These are phyloP conservation scores for Steinernema feltiae DNA, from an alignment of 1,140 invertebrate genomes.

Conservation along the genomic window DNA sequence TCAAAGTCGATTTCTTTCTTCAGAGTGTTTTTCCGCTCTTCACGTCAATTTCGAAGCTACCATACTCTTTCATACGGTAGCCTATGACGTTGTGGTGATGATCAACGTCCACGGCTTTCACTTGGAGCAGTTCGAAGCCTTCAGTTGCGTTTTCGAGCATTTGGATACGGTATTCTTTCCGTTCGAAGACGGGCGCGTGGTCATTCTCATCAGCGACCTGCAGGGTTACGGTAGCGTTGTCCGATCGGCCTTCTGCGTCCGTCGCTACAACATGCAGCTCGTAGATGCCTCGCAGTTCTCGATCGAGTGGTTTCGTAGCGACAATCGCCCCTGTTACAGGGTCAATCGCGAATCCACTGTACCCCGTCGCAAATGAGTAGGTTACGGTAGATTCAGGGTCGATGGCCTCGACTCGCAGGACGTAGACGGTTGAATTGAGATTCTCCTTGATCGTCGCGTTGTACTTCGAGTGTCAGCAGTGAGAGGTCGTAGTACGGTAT, in stretches of 20 bases:
- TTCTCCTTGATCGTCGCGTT: conserved; percentile 79
- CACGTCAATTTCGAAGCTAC: conserved; percentile 67
- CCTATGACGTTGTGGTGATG: conserved; percentile 19
- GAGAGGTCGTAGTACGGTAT: background rate
- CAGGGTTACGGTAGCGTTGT: conserved; percentile 62
- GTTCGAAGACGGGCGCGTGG: conserved; percentile 47
- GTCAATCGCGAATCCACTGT: conserved; percentile 25
- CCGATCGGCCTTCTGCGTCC: conserved; percentile 68
- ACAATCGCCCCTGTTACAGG: conserved; percentile 27
- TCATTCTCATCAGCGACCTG: conserved; percentile 37
- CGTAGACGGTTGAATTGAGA: conserved; percentile 74
- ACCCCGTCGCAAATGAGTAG: conserved; percentile 8
- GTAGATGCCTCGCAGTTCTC: conserved; percentile 75
- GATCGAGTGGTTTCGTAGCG: conserved; percentile 65
- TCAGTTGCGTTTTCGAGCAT: conserved; percentile 47
- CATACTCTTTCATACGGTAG: background rate
- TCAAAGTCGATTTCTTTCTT: conserved; percentile 85
- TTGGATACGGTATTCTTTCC: conserved; percentile 26
- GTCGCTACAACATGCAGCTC: conserved; percentile 71
- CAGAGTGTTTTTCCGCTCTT: conserved; percentile 73
- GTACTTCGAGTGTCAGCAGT: conserved; percentile 69
- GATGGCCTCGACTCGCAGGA: conserved; percentile 56
- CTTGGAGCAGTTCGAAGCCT: conserved; percentile 42
- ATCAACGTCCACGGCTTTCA: conserved; percentile 33
- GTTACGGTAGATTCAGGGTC: conserved; percentile 5